A percentile compares a stretch with the other conserved stretches of the same genome.
Conservation (phyloP, 2,888 invertebrate species). For the Megastigmus dorsalis region DNA sequence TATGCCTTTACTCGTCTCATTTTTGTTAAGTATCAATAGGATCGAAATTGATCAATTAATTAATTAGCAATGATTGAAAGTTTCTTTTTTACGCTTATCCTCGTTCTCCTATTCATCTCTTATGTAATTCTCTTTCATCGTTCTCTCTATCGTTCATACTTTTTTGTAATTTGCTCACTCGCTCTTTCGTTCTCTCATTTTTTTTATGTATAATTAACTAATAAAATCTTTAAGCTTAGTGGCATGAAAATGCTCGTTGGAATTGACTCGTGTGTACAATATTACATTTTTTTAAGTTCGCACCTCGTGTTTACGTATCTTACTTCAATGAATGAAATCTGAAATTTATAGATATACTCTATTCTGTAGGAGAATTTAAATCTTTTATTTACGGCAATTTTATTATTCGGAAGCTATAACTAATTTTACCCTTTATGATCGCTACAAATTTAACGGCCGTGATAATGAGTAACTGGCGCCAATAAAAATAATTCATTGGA, state of each 20-base stretch:
- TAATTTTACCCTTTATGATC: constrained; percentile 34
- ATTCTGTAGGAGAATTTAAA: neutral
- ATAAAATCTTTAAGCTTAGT: constrained; percentile 72
- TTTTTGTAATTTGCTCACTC: constrained; percentile 34
- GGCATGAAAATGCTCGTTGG: constrained; percentile 74
- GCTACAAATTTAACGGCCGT: constrained; percentile 43
- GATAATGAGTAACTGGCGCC: constrained; percentile 45
- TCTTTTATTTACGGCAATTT: constrained; percentile 27
- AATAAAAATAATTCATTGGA: constrained; percentile 52
- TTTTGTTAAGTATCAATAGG: constrained; percentile 68
- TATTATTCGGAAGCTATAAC: constrained; percentile 26
- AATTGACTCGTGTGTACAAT: constrained; percentile 74
- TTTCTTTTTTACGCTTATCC: constrained; percentile 53
- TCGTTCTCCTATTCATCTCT: constrained; percentile 34
- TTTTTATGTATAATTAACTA: constrained; percentile 63
- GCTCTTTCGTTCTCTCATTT: constrained; percentile 30
- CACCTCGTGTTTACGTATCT: constrained; percentile 55
- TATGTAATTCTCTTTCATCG: constrained; percentile 29
- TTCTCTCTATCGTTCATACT: constrained; percentile 33
- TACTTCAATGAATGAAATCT: neutral
- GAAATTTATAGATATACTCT: too few species aligned
- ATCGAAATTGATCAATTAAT: constrained; percentile 68
- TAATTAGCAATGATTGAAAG: constrained; percentile 73
- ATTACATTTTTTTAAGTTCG: constrained; percentile 59
- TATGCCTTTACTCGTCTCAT: constrained; percentile 63